Base-by-base conservation (phyloP, 2,113 vertebrate species). In the Pedionomus torquatus region DNA sequence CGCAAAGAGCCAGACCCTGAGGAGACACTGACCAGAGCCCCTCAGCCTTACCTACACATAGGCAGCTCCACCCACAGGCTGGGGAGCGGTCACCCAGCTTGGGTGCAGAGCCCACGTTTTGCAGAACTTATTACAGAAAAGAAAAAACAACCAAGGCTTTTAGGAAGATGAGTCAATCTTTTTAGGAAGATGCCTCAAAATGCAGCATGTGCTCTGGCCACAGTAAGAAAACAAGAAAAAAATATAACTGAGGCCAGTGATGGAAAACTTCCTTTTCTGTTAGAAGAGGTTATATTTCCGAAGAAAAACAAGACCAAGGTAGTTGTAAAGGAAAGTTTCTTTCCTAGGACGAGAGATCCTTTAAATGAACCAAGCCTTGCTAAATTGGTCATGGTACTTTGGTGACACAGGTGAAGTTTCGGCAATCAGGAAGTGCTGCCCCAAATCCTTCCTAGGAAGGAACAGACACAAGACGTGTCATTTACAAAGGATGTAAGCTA, bases 81-180 rank as follows among this genome's bases (percentile, higher is more conserved):
- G 51, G 33, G 25, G 10, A 65, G 17, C 63, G 58, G 18, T 41
- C 55, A 48, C 55, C 13, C 33, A 52, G 17, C 68, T 33, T 9
- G 31, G 28, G 16, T n/a, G 17, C 46, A 48, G 51, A 77, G 80
- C 19, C 23, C 9, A 5, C 20, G 54, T 44, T 49, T 11, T 51
- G 25, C 6, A 35, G 58, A 57, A 61, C 43, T 48, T 54, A 9
- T 43, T 35, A 35, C 24, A 52, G 58, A 90, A 70, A 78, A 74
- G 19, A 17, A 41, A 54, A 39, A 4, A 1, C 17, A 30, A 51
- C 21, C 31, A 28, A 37, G 21, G 81, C 23, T 75, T 95, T 94
- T 51, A 74, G 77, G 72, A 85, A 58, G 69, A 80, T 87, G 71
- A 97, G 79, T 94, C 93, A 96, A 63, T 61, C n/a, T n/a, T 75